These are phyloP conservation scores for Myoxocephalus aenaeus DNA, from an alignment of 2,797 vertebrate species.

Conservation along the genomic window DNA sequence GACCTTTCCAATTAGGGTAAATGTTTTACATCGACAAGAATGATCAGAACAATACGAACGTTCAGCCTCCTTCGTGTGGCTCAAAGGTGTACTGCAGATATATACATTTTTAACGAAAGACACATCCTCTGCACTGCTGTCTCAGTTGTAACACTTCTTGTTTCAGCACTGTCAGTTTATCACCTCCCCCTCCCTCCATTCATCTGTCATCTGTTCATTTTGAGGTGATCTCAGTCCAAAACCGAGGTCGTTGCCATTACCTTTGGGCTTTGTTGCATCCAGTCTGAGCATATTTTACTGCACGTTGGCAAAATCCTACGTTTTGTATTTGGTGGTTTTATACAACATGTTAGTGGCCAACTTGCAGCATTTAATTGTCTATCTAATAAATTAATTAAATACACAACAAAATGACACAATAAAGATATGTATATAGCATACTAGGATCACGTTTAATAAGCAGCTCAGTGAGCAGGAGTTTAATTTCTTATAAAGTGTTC, in stretches of 20 bases:
- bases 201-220: conserved; percentile 57
- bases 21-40: background rate
- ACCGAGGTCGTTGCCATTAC: background rate
- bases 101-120: background rate
- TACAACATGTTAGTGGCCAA: background rate
- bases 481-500: conserved; percentile 15
- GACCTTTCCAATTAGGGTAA: too few relatives aligned
- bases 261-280: conserved; percentile 11
- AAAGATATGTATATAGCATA: background rate
- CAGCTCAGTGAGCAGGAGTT: conserved; percentile 21
- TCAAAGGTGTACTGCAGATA: too few relatives aligned
- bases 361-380: background rate
- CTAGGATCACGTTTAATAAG: background rate
- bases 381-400: background rate
- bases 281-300: conserved; percentile 20
- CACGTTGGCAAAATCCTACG: background rate
- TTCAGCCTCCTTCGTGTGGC: background rate
- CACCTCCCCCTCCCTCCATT: conserved; percentile 41
- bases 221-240: conserved; percentile 52
- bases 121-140: background rate
- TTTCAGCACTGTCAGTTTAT: conserved; percentile 50
- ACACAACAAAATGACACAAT: background rate
- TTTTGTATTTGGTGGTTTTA: background rate
- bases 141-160: conserved; percentile 44
- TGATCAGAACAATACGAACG: background rate